phyloP scores from a whole-genome alignment of 1,140 invertebrate genomes.

The Heliothis virescens region DNA sequence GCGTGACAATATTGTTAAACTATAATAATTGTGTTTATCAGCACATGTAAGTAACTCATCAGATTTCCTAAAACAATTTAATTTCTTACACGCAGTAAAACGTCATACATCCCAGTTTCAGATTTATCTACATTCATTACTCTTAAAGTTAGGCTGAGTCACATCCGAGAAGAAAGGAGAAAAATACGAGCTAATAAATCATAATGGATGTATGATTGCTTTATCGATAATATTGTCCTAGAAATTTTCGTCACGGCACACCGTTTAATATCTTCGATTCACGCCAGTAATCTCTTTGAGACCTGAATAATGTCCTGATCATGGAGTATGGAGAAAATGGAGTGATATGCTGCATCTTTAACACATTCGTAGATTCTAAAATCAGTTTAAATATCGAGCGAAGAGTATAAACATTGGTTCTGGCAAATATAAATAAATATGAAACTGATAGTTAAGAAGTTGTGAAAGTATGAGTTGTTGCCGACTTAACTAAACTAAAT shows the following conservation, averaged over 20 bases:
- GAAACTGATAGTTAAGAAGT: too few relatives aligned
- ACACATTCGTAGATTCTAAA: too few relatives aligned
- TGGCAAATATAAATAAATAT: too few relatives aligned
- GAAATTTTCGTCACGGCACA: conserved; percentile 37
- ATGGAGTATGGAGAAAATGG: conserved; percentile 1
- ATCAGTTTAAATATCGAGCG: too few relatives aligned
- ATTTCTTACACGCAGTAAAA: neutral
- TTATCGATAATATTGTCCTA: conserved; percentile 29
- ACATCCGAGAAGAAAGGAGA: neutral
- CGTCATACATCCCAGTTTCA: neutral
- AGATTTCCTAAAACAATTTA: neutral
- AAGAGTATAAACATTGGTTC: too few relatives aligned
- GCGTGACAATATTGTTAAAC: too few relatives aligned
- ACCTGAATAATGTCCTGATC: neutral
- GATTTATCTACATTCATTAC: neutral
- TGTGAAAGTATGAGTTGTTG: too few relatives aligned
- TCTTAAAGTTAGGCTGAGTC: neutral
- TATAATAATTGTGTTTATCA: neutral
- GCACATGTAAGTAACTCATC: neutral
- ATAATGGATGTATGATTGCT: conserved; percentile 19
- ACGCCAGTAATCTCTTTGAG: neutral
- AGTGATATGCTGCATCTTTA: neutral
- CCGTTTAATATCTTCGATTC: conserved; percentile 19
- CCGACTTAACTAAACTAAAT: too few relatives aligned
- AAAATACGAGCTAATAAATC: conserved; percentile 20